Conservation (phyloP, 2,113 vertebrate genomes). For the Capra hircus region DNA sequence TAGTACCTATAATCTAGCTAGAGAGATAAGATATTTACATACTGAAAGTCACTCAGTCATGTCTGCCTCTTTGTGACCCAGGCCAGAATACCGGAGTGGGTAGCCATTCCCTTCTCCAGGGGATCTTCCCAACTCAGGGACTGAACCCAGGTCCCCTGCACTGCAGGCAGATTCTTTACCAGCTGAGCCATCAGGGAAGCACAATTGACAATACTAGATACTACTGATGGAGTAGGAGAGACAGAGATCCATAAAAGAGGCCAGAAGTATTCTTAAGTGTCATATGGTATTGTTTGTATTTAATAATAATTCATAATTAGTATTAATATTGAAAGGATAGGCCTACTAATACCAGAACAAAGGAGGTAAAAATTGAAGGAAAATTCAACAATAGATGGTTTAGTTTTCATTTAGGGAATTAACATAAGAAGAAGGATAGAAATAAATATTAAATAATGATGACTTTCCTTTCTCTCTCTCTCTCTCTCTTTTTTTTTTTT, state of each 20-base stretch:
- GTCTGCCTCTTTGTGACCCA: not conserved
- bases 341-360: not conserved
- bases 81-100: not conserved
- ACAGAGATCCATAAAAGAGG: not conserved
- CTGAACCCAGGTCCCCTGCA: not conserved
- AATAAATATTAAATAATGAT: constrained; percentile 1
- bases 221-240: not conserved
- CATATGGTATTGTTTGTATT: not conserved
- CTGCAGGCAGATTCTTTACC: not conserved
- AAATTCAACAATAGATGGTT: constrained; percentile 10
- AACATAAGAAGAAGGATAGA: not conserved
- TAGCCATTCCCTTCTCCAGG: not conserved
- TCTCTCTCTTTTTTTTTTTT: not conserved
- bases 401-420: not conserved
- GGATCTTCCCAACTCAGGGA: not conserved
- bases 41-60: not conserved
- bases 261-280: not conserved
- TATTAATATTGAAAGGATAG: not conserved
- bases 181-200: not conserved
- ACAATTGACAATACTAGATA: not conserved
- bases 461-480: not conserved
- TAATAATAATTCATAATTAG: constrained; percentile 1
- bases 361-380: not conserved
- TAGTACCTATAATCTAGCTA: not conserved
- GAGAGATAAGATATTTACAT: not conserved